These are phyloP conservation scores for Naso thynnoides DNA, from an alignment of 2,797 vertebrate species.

Conservation along the genomic window DNA sequence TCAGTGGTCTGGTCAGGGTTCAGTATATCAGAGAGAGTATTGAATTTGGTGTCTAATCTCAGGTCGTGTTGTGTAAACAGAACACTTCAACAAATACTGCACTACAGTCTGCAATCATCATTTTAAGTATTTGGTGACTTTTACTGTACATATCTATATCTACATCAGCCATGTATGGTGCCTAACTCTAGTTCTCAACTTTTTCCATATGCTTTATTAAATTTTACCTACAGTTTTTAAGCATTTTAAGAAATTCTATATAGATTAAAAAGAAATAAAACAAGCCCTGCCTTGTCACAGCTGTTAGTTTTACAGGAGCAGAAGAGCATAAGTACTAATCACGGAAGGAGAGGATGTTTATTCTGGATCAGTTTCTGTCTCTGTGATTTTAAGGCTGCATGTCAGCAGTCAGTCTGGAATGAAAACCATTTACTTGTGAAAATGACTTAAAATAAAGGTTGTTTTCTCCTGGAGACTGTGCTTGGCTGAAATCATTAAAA, in stretches of 20 bases:
- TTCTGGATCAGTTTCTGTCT: slow-evolving; percentile 33
- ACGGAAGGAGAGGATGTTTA: slow-evolving; percentile 39
- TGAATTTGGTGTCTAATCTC: background rate
- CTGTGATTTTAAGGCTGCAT: slow-evolving; percentile 12
- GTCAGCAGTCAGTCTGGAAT: slow-evolving; percentile 26
- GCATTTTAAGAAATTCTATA: slow-evolving; percentile 8
- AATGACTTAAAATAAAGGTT: slow-evolving; percentile 1
- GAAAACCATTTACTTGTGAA: slow-evolving; percentile 15
- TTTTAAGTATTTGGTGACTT: background rate
- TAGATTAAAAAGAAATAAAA: background rate
- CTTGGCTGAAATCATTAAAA: background rate
- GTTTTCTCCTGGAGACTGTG: slow-evolving; percentile 1
- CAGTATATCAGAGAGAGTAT: slow-evolving; percentile 40
- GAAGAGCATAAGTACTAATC: slow-evolving; percentile 6
- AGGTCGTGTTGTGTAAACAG: slow-evolving; percentile 20
- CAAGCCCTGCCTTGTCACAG: slow-evolving; percentile 7
- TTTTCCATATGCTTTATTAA: background rate
- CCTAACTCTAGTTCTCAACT: background rate
- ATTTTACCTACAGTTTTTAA: slow-evolving; percentile 4
- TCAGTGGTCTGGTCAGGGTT: slow-evolving; percentile 23
- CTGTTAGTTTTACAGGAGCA: slow-evolving; percentile 39
- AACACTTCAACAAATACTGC: slow-evolving; percentile 18
- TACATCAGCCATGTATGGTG: background rate
- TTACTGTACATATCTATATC: background rate
- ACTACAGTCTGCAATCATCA: background rate